phyloP scores from a whole-genome alignment of 92 coral and sea anemone genomes.

The Ricordea florida region DNA sequence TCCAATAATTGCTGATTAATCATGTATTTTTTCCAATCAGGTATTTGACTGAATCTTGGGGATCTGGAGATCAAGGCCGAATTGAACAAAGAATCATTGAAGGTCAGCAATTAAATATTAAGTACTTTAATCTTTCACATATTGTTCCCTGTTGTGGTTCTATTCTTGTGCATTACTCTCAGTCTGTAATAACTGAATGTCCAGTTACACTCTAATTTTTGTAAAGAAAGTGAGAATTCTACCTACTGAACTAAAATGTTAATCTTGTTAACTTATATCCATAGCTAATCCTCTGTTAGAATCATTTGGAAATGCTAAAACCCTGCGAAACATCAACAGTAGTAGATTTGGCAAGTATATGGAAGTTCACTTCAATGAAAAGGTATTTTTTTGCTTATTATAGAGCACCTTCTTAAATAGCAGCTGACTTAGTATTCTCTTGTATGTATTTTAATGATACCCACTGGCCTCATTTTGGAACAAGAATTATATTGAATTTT shows the following conservation, averaged over 20 bases:
- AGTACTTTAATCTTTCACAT: too few species aligned
- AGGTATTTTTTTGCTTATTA: constrained; percentile 43
- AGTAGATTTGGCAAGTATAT: constrained; percentile 98
- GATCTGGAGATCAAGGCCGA: constrained; percentile 95
- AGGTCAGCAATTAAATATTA: too few species aligned
- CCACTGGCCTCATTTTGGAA: too few species aligned
- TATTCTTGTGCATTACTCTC: not conserved
- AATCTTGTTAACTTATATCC: too few species aligned
- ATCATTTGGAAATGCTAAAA: constrained; percentile 98
- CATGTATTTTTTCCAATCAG: constrained; percentile 14
- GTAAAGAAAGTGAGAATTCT: too few species aligned
- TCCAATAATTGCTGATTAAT: not conserved
- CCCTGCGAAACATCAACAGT: constrained; percentile 90
- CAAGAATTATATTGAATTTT: too few species aligned
- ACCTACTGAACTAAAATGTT: too few species aligned
- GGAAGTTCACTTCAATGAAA: constrained; percentile 96
- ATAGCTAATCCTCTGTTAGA: constrained; percentile 95
- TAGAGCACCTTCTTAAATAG: not conserved
- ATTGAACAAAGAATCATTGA: constrained; percentile 97
- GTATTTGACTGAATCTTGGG: constrained; percentile 97
- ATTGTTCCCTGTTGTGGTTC: too few species aligned
- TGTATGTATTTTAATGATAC: too few species aligned
- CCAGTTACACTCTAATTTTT: not conserved
- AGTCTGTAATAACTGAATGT: not conserved
- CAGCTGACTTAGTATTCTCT: too few species aligned